These are phyloP conservation scores for Stegodyphus mimosarum DNA, from an alignment of 1,140 invertebrate species.

Conservation along the genomic window DNA sequence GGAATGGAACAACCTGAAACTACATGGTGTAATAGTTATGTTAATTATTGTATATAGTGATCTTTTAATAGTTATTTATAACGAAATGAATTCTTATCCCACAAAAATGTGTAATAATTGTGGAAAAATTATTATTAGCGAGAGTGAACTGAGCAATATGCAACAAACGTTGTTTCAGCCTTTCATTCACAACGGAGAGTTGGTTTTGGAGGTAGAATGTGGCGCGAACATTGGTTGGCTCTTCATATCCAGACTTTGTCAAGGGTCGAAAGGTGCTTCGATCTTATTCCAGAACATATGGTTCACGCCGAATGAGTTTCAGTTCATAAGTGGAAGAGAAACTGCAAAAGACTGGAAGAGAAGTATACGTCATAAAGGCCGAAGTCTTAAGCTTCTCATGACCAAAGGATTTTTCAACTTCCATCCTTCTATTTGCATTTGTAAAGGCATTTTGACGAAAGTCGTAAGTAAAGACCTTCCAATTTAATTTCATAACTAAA, in stretches of 20 bases:
- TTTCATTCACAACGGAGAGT: slow-evolving; percentile 67
- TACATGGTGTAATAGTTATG: no score
- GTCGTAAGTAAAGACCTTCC: slow-evolving; percentile 56
- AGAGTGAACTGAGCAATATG: neutral
- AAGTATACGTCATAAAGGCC: slow-evolving; percentile 71
- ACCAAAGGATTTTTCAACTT: slow-evolving; percentile 70
- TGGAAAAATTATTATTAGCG: slow-evolving; percentile 12
- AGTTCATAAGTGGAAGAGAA: slow-evolving; percentile 70
- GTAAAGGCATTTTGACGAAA: slow-evolving; percentile 66
- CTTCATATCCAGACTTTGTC: slow-evolving; percentile 69
- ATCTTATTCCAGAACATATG: slow-evolving; percentile 69
- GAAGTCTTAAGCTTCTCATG: slow-evolving; percentile 71
- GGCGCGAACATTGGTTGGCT: slow-evolving; percentile 68
- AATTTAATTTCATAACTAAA: no score
- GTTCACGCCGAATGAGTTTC: slow-evolving; percentile 72
- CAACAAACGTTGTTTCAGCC: slow-evolving; percentile 63
- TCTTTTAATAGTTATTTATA: no score
- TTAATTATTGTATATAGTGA: no score
- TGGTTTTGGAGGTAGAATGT: slow-evolving; percentile 70
- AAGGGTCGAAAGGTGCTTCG: slow-evolving; percentile 70
- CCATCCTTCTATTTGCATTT: slow-evolving; percentile 69
- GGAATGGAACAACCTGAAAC: no score
- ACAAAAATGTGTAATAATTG: slow-evolving; percentile 12
- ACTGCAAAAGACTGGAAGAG: slow-evolving; percentile 73
- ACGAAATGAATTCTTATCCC: no score